A percentile compares a stretch with the other conserved stretches of the same genome.
These are phyloP conservation scores for Tauraco hartlaubi DNA, from an alignment of 2,797 vertebrate genomes.

Conservation along the genomic window DNA sequence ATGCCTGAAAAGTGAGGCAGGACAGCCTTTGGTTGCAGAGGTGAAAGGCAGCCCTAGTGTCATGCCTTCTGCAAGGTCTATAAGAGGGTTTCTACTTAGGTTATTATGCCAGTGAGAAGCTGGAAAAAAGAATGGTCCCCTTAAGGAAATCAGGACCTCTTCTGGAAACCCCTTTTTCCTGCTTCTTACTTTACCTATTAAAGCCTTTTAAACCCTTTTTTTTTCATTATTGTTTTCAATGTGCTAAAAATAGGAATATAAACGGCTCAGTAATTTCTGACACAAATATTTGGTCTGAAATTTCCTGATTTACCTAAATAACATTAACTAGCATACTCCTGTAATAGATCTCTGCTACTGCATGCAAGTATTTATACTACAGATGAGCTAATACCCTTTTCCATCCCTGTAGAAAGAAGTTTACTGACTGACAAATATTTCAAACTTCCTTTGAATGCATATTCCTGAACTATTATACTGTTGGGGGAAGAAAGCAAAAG, in stretches of 20 bases:
- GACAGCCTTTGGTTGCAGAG: neutral
- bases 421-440: neutral
- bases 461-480: neutral
- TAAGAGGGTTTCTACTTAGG: neutral
- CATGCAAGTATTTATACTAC: slow-evolving; percentile 4
- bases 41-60: neutral
- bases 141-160: neutral
- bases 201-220: neutral
- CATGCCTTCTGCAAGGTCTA: neutral
- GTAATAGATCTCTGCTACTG: neutral
- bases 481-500: neutral
- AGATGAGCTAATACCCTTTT: neutral
- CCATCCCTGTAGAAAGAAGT: neutral
- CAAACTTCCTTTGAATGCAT: neutral
- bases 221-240: slow-evolving; percentile 11
- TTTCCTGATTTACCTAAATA: slow-evolving; percentile 36
- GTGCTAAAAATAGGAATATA: slow-evolving; percentile 16
- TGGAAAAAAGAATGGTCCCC: neutral
- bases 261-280: slow-evolving; percentile 21
- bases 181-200: neutral
- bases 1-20: neutral
- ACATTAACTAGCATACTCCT: neutral
- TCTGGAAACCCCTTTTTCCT: neutral
- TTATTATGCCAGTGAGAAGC: neutral
- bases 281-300: slow-evolving; percentile 41